Conservation (phyloP, 92 coral and sea anemone genomes). For the Meandrina meandrites region DNA sequence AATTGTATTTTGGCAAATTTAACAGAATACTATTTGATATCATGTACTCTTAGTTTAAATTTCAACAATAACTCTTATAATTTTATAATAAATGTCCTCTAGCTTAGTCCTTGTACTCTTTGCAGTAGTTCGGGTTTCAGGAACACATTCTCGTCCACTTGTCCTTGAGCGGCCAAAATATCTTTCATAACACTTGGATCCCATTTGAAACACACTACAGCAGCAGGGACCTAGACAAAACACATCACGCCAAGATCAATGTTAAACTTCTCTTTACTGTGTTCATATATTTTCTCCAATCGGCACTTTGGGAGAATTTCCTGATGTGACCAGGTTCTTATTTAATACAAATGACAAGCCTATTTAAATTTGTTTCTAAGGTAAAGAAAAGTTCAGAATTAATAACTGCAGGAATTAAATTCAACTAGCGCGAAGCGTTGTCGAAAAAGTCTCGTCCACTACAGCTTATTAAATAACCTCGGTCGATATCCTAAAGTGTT, state of each 20-base stretch:
- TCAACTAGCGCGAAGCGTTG: too few relatives aligned
- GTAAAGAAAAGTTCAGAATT: too few relatives aligned
- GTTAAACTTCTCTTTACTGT: not conserved
- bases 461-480: too few relatives aligned
- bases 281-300: not conserved
- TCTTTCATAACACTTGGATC: conserved; percentile 87
- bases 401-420: too few relatives aligned
- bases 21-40: too few relatives aligned
- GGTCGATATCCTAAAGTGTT: not conserved
- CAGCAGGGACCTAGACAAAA: conserved; percentile 82
- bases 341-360: too few relatives aligned
- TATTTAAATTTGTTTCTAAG: too few relatives aligned
- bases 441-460: too few relatives aligned
- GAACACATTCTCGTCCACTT: conserved; percentile 58
- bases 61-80: not conserved
- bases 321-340: too few relatives aligned
- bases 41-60: not conserved
- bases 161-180: conserved; percentile 75
- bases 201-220: conserved; percentile 90
- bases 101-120: conserved; percentile 59
- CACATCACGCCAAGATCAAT: not conserved
- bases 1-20: too few relatives aligned
- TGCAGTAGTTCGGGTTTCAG: conserved; percentile 73
- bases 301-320: not conserved
- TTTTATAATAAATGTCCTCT: not conserved